These are phyloP conservation scores for Drosophila arizonae DNA, from an alignment of 1,140 invertebrate genomes.

Conservation along the genomic window DNA sequence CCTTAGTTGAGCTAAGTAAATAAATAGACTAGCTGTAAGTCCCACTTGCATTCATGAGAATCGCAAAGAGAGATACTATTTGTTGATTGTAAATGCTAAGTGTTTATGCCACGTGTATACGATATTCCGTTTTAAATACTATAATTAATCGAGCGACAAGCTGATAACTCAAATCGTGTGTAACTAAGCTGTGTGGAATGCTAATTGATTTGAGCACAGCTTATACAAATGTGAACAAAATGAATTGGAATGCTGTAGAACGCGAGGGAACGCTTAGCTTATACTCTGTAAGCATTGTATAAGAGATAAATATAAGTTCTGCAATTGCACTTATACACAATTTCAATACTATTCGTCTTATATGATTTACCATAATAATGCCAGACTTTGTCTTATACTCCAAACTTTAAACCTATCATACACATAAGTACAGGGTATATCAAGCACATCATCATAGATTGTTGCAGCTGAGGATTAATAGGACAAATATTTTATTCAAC, in stretches of 20 bases:
- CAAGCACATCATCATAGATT: background rate
- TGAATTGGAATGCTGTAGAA: background rate
- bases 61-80: conserved; percentile 1
- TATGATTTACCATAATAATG: too few relatives aligned
- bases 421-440: background rate
- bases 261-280: background rate
- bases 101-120: conserved; percentile 40
- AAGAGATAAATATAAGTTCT: too few relatives aligned
- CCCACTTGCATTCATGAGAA: too few relatives aligned
- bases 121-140: conserved; percentile 39
- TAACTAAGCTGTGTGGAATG: conserved; percentile 58
- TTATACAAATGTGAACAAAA: conserved; percentile 3
- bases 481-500: conserved; percentile 4
- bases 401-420: too few relatives aligned
- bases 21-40: background rate
- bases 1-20: background rate
- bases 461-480: conserved; percentile 13
- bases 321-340: too few relatives aligned
- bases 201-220: conserved; percentile 56
- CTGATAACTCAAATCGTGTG: conserved; percentile 67
- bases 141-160: conserved; percentile 48
- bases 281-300: conserved; percentile 1
- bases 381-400: too few relatives aligned
- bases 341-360: too few relatives aligned
- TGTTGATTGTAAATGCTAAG: conserved; percentile 6